Evolutionary conservation across 2,888 invertebrate species (phyloP).

Genomic region (Eristalinus aeneus): DNA sequence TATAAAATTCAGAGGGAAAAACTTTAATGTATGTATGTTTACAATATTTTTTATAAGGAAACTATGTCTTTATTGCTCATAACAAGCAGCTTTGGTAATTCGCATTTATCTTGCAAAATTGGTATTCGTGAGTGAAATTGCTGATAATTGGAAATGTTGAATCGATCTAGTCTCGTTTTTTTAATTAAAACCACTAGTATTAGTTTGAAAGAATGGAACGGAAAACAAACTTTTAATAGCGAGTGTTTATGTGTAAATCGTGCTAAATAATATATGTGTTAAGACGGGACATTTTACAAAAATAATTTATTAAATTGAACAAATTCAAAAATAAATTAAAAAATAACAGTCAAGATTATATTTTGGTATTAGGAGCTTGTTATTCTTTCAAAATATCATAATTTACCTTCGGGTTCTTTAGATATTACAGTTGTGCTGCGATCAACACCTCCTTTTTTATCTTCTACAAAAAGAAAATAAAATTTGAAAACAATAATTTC

Average conservation of each 20-base stretch:
- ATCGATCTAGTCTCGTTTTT: too few species aligned
- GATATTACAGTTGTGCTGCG: slow-evolving; percentile 96
- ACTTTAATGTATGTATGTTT: not conserved
- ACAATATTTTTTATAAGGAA: too few species aligned
- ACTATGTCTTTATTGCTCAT: not conserved
- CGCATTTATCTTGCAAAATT: slow-evolving; percentile 27
- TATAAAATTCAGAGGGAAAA: slow-evolving; percentile 9
- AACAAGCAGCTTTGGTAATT: not conserved
- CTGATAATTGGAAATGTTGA: not conserved
- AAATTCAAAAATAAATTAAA: slow-evolving; percentile 40
- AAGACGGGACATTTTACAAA: slow-evolving; percentile 6
- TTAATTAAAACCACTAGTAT: slow-evolving; percentile 10
- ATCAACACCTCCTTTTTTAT: slow-evolving; percentile 95
- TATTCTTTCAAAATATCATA: slow-evolving; percentile 54
- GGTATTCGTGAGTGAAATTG: not conserved
- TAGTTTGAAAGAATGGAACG: slow-evolving; percentile 7
- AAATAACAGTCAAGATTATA: slow-evolving; percentile 1
- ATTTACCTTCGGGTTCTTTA: slow-evolving; percentile 91
- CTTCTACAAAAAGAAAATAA: slow-evolving; percentile 83
- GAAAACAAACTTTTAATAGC: slow-evolving; percentile 34
- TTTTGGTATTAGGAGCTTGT: slow-evolving; percentile 32
- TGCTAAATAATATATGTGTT: slow-evolving; percentile 44
- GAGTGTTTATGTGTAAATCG: slow-evolving; percentile 42
- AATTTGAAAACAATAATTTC: slow-evolving; percentile 73
- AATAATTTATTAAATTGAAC: slow-evolving; percentile 8